Evolutionary conservation across 2,888 invertebrate genomes (phyloP).

Genomic region (Epicampocera succincta): DNA sequence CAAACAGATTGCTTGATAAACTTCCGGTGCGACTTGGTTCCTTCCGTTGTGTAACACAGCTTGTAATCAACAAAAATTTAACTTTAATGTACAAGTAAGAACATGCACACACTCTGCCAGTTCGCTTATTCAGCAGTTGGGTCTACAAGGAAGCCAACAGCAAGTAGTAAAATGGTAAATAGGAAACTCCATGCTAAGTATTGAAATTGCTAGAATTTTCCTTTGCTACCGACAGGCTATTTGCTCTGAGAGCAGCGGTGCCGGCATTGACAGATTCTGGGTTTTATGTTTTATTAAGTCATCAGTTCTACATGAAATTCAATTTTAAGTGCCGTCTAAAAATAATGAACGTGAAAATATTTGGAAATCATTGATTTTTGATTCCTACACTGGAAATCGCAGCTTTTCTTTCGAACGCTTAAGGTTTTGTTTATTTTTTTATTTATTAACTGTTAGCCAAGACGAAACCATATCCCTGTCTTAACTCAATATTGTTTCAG

Average conservation of each 20-base stretch:
- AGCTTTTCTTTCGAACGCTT: no score
- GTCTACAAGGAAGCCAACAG: slow-evolving; percentile 6
- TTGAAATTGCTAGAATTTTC: slow-evolving; percentile 29
- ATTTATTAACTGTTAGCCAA: no score
- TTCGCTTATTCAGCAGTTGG: neutral
- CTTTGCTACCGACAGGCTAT: neutral
- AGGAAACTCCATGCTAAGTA: slow-evolving; percentile 19
- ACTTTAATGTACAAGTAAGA: slow-evolving; percentile 49
- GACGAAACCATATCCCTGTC: no score
- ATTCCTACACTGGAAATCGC: no score
- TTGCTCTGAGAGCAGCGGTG: neutral
- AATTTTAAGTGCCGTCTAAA: neutral
- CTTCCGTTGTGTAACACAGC: slow-evolving; percentile 66
- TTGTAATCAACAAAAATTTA: slow-evolving; percentile 57
- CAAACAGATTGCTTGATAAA: slow-evolving; percentile 69
- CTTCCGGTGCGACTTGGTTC: slow-evolving; percentile 69
- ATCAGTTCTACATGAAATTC: neutral
- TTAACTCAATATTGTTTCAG: no score
- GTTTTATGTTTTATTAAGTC: neutral
- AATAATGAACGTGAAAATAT: neutral
- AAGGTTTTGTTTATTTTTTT: no score
- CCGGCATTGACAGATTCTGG: slow-evolving; percentile 6
- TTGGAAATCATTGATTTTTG: neutral
- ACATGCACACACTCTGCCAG: slow-evolving; percentile 17
- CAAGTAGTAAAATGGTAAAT: slow-evolving; percentile 10